These are phyloP conservation scores for Bombus pascuorum DNA, from an alignment of 1,140 invertebrate genomes.

Conservation along the genomic window DNA sequence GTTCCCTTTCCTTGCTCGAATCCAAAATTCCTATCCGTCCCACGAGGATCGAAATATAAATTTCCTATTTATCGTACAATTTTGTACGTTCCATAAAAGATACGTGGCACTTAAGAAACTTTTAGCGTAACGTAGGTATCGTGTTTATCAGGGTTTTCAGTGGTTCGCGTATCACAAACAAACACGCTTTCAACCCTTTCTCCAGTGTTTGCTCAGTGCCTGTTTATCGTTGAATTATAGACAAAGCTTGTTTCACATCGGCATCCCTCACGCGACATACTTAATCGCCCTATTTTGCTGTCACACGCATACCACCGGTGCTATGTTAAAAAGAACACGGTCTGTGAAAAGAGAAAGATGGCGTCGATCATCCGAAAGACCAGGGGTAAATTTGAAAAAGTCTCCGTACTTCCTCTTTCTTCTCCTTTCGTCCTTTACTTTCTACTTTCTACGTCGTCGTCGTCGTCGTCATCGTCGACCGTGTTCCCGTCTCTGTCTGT, in stretches of 20 bases:
- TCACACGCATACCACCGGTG: background rate
- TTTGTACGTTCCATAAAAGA: background rate
- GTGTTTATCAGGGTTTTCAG: constrained; percentile 12
- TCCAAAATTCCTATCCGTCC: no score
- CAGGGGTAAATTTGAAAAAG: constrained; percentile 73
- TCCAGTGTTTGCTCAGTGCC: constrained; percentile 3
- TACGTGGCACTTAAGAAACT: background rate
- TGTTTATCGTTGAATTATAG: constrained; percentile 53
- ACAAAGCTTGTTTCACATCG: constrained; percentile 42
- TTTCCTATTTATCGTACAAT: background rate
- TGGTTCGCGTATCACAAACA: constrained; percentile 32
- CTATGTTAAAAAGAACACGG: constrained; percentile 44
- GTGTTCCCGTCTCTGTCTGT: constrained; percentile 8
- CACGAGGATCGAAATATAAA: no score
- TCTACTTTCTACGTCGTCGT: background rate
- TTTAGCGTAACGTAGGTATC: background rate
- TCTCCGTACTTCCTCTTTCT: constrained; percentile 43
- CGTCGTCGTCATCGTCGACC: background rate
- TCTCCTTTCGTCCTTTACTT: constrained; percentile 5
- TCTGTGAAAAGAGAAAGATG: constrained; percentile 47
- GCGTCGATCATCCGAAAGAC: constrained; percentile 59
- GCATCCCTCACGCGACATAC: constrained; percentile 39
- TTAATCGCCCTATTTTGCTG: constrained; percentile 59
- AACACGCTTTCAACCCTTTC: constrained; percentile 15
- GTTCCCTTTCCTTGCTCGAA: no score